These are phyloP conservation scores for Rhabdomys pumilio DNA, from an alignment of 2,797 vertebrate species.

Conservation along the genomic window DNA sequence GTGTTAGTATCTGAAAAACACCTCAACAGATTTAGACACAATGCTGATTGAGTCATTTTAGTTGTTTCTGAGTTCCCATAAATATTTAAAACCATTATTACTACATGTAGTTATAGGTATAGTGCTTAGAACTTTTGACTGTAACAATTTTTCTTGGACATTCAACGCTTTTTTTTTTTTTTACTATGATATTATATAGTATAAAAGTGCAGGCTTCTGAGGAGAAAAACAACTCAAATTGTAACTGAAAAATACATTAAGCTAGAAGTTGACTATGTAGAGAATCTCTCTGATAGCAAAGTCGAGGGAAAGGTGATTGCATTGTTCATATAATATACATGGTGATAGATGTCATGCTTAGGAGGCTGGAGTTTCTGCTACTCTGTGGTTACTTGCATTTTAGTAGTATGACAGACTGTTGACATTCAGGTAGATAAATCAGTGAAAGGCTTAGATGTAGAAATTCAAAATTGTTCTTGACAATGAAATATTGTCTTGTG, in stretches of 20 bases:
- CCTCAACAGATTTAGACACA: neutral
- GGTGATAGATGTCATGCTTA: neutral
- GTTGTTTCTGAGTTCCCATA: neutral
- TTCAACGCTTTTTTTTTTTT: neutral
- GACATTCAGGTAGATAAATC: neutral
- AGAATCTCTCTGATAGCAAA: neutral
- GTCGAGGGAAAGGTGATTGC: neutral
- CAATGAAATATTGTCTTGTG: neutral
- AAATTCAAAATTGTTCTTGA: neutral
- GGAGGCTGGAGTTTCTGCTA: neutral
- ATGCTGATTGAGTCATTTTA: neutral
- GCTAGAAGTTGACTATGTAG: neutral
- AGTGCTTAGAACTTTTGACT: neutral
- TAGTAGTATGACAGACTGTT: neutral
- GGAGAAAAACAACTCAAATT: neutral
- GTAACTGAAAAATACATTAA: constrained; percentile 17
- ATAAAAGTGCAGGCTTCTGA: neutral
- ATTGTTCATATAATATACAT: neutral
- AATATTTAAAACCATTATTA: neutral
- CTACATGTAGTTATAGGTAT: neutral
- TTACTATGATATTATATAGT: neutral
- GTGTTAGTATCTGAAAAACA: neutral
- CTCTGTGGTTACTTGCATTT: neutral
- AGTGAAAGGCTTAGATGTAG: neutral
- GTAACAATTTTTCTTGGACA: neutral